Evolutionary conservation across 1,140 invertebrate species (phyloP).

Genomic region (Neuroterus valhalla): DNA sequence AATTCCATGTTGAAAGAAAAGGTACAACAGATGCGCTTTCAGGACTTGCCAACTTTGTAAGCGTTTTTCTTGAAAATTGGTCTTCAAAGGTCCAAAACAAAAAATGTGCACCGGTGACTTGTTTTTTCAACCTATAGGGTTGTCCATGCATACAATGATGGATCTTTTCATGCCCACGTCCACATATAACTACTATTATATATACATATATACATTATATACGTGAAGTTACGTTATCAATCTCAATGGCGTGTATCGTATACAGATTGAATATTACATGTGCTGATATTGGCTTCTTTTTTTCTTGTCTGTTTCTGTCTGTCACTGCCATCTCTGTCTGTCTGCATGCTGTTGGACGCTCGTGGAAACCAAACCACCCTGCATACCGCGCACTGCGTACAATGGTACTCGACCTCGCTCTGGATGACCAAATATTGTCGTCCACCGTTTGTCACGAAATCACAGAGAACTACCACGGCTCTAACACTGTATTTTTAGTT

Average conservation of each 20-base stretch:
- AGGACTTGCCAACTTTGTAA: too few species aligned
- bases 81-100: too few species aligned
- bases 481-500: conserved; percentile 96
- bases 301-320: conserved; percentile 75
- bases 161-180: too few species aligned
- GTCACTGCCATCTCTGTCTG: conserved; percentile 74
- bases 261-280: conserved; percentile 58
- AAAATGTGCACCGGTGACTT: too few species aligned
- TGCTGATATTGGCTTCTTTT: conserved; percentile 73
- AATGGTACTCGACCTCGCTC: conserved; percentile 46
- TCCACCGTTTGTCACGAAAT: conserved; percentile 45
- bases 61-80: too few species aligned
- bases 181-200: background rate
- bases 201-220: conserved; percentile 48
- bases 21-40: too few species aligned
- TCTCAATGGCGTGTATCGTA: conserved; percentile 55
- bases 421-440: conserved; percentile 46
- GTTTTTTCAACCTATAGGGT: too few species aligned
- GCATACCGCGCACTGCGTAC: conserved; percentile 54
- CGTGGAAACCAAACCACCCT: conserved; percentile 63
- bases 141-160: too few species aligned
- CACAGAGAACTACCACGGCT: conserved; percentile 94
- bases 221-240: conserved; percentile 41
- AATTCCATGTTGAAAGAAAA: too few species aligned
- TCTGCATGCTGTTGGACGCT: conserved; percentile 75